These are phyloP conservation scores for Alcedo quadribrachys DNA, from an alignment of 2,797 vertebrate species.

Conservation along the genomic window DNA sequence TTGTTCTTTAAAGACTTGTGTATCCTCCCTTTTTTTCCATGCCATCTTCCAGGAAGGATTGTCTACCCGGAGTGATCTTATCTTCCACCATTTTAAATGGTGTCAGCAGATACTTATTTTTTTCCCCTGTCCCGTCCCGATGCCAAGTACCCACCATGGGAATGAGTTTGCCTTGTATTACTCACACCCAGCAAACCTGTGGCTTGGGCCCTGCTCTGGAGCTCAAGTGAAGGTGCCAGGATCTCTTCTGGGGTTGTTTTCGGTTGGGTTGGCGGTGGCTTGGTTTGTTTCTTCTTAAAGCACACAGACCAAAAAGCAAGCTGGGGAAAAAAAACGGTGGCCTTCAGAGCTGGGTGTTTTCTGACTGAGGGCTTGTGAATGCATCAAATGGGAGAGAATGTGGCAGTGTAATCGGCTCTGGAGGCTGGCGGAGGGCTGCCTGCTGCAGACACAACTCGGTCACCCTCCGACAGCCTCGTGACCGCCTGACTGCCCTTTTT, in stretches of 20 bases:
- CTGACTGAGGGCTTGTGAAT: constrained; percentile 56
- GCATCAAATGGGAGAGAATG: constrained; percentile 53
- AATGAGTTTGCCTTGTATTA: neutral
- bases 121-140: neutral
- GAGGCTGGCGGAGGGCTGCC: constrained; percentile 60
- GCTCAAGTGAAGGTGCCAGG: neutral
- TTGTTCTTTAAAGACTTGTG: neutral
- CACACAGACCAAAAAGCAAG: neutral
- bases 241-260: neutral
- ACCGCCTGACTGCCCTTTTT: constrained; percentile 54
- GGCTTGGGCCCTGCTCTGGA: neutral
- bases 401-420: constrained; percentile 67
- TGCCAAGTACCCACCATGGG: neutral
- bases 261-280: too few relatives aligned
- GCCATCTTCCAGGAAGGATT: constrained; percentile 2
- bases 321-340: neutral
- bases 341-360: constrained; percentile 42
- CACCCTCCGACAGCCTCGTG: constrained; percentile 66
- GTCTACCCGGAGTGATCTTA: neutral
- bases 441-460: constrained; percentile 67
- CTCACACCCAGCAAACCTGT: constrained; percentile 27
- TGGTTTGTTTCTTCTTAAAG: neutral
- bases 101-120: constrained; percentile 51
- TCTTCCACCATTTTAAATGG: constrained; percentile 1
- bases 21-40: constrained; percentile 34